Conservation (phyloP, 2,888 invertebrate species). For the Koerneria pararmatus region DNA sequence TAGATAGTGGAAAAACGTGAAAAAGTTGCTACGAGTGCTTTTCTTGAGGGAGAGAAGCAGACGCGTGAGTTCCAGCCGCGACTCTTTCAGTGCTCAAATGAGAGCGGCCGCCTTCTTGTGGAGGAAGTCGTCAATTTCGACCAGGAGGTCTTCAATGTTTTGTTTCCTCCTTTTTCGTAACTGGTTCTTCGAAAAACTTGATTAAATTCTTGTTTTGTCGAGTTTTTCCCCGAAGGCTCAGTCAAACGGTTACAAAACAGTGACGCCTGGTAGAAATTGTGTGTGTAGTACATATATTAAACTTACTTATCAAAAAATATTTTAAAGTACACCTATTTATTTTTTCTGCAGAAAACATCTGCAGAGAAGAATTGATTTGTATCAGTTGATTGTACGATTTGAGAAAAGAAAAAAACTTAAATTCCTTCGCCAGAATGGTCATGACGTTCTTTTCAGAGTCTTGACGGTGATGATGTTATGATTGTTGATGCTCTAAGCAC, state of each 20-base stretch:
- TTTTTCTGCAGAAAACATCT: too few relatives aligned
- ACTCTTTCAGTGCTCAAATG: slow-evolving; percentile 70
- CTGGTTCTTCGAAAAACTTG: neutral
- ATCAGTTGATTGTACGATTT: neutral
- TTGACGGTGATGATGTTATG: slow-evolving; percentile 73
- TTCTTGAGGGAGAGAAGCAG: slow-evolving; percentile 25
- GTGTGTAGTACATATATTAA: too few relatives aligned
- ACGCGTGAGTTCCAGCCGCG: slow-evolving; percentile 62
- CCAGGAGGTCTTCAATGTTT: slow-evolving; percentile 69
- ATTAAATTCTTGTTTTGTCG: neutral
- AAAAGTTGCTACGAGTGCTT: neutral
- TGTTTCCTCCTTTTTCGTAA: neutral
- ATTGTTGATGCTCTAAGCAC: slow-evolving; percentile 75
- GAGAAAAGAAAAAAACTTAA: neutral
- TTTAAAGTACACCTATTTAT: too few relatives aligned
- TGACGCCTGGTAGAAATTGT: neutral
- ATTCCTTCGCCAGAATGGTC: slow-evolving; percentile 1
- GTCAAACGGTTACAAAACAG: neutral
- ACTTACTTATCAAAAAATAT: too few relatives aligned
- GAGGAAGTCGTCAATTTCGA: slow-evolving; percentile 73
- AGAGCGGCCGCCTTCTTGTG: slow-evolving; percentile 68
- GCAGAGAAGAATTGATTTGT: too few relatives aligned
- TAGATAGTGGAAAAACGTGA: neutral
- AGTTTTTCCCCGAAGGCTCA: neutral
- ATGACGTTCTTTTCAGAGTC: slow-evolving; percentile 27